Evolutionary conservation across 1,140 invertebrate genomes (phyloP).

Genomic region (Danaus melanippus): DNA sequence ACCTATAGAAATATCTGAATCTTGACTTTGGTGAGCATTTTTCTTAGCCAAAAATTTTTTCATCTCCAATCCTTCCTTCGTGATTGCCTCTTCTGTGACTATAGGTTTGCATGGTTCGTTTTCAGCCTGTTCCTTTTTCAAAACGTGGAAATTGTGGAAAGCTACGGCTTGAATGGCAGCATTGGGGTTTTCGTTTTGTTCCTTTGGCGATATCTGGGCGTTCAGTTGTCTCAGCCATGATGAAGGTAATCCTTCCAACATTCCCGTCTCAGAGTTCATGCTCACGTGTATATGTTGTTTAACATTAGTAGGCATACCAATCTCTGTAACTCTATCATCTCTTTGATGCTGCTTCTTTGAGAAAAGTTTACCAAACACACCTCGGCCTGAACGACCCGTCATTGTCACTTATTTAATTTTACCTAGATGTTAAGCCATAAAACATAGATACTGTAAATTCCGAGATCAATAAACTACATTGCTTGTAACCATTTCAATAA

Average conservation of each 20-base stretch:
- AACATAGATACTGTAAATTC: slow-evolving; percentile 39
- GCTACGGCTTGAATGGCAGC: slow-evolving; percentile 90
- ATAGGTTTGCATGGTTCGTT: slow-evolving; percentile 81
- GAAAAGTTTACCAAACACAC: slow-evolving; percentile 68
- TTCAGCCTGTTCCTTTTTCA: slow-evolving; percentile 80
- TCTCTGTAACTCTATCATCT: slow-evolving; percentile 73
- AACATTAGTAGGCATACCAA: slow-evolving; percentile 83
- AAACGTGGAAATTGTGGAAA: slow-evolving; percentile 88
- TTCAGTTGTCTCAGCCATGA: slow-evolving; percentile 86
- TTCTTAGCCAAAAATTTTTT: slow-evolving; percentile 81
- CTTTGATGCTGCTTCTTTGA: slow-evolving; percentile 54
- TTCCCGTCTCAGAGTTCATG: slow-evolving; percentile 82
- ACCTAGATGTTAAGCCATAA: slow-evolving; percentile 33
- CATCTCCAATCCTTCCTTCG: slow-evolving; percentile 84
- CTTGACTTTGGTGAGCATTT: slow-evolving; percentile 76
- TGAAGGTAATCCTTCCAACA: slow-evolving; percentile 83
- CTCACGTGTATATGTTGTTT: slow-evolving; percentile 87
- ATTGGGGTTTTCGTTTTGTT: slow-evolving; percentile 93
- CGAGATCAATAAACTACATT: slow-evolving; percentile 54
- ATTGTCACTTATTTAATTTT: slow-evolving; percentile 47
- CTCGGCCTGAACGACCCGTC: slow-evolving; percentile 64
- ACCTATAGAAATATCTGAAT: slow-evolving; percentile 70
- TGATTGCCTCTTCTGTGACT: slow-evolving; percentile 82
- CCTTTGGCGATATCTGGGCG: slow-evolving; percentile 88
- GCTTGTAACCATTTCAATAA: slow-evolving; percentile 31